Evolutionary conservation across 2,888 invertebrate genomes (phyloP), one percentile per base, ranked within the genome.

Genomic region (Nomada lathburiana): DNA sequence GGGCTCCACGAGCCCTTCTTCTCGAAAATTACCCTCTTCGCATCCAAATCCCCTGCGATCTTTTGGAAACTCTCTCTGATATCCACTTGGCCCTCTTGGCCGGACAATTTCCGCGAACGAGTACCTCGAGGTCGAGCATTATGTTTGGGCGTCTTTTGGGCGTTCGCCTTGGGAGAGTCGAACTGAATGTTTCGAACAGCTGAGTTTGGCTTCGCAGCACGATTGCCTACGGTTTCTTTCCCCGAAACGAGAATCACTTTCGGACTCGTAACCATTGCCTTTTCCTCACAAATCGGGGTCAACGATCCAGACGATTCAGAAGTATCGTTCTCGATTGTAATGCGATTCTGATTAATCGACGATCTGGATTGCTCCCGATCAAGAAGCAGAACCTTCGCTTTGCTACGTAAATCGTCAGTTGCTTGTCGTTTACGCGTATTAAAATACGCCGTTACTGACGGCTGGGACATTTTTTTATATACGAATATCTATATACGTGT

Each of bases 351-450:
- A 26, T 70, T 78, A 86, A 74, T 81, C 29, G 65, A 64, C 16
- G 63, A 71, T 47, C n/a, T 83, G 63, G 79, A 53, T 70, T 86
- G 74, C 59, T 89, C 86, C 95, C 72, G 94, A 92, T 93, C 94
- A 92, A 91, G 94, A 89, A 90, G 94, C 92, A 92, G 94, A 92
- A 92, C 94, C 93, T 94, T 94, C 16, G 92, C 82, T 82, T 93
- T 92, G 88, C 90, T 85, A 82, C 94, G 94, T 73, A 94, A 91
- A 91, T 97, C 97, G 69, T 97, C 97, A 11, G 94, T 93, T n/a
- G 96, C 96, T 78, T 96, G 95, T 89, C 97, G 95, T 94, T 97
- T 97, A 91, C 97, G 95, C 90, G 96, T 96, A 92, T 95, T 96
- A 93, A 97, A 97, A 95, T 95, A 97, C 84, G 96, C 95, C 82